A percentile compares a stretch with the other conserved stretches of the same genome.
Evolutionary conservation across 2,888 invertebrate genomes (phyloP).

Genomic region (Linnaemya tessellans): DNA sequence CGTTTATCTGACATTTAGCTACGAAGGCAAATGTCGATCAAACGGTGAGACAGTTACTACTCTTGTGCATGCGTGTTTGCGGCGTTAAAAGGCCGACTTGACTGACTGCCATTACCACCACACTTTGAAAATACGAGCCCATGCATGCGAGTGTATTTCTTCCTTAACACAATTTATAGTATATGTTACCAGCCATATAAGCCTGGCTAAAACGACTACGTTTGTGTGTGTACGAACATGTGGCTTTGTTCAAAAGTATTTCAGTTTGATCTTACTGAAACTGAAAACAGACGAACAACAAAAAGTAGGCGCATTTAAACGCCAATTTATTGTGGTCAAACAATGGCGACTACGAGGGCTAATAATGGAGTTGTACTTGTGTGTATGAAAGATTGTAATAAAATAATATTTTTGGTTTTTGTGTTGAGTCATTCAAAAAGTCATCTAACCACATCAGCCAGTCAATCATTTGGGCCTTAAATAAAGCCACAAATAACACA

Average conservation of each 20-base stretch:
- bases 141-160: not conserved
- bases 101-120: slow-evolving; percentile 61
- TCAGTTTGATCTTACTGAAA: slow-evolving; percentile 34
- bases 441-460: slow-evolving; percentile 52
- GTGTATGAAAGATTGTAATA: slow-evolving; percentile 22
- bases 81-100: slow-evolving; percentile 57
- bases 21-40: slow-evolving; percentile 66
- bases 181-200: slow-evolving; percentile 27
- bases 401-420: slow-evolving; percentile 30
- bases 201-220: slow-evolving; percentile 10
- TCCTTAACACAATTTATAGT: not conserved
- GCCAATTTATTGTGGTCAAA: slow-evolving; percentile 66
- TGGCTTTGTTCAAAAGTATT: slow-evolving; percentile 1
- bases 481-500: slow-evolving; percentile 9
- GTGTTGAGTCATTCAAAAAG: slow-evolving; percentile 67
- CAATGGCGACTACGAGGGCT: slow-evolving; percentile 64
- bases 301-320: slow-evolving; percentile 65
- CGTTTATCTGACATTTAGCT: slow-evolving; percentile 70
- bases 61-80: slow-evolving; percentile 36
- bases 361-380: slow-evolving; percentile 59
- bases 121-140: slow-evolving; percentile 45
- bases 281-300: slow-evolving; percentile 14
- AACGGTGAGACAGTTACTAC: slow-evolving; percentile 60
- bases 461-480: slow-evolving; percentile 43
- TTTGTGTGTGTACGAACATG: not conserved